Conservation (phyloP, 2,113 vertebrate genomes). For the Burhinus oedicnemus region DNA sequence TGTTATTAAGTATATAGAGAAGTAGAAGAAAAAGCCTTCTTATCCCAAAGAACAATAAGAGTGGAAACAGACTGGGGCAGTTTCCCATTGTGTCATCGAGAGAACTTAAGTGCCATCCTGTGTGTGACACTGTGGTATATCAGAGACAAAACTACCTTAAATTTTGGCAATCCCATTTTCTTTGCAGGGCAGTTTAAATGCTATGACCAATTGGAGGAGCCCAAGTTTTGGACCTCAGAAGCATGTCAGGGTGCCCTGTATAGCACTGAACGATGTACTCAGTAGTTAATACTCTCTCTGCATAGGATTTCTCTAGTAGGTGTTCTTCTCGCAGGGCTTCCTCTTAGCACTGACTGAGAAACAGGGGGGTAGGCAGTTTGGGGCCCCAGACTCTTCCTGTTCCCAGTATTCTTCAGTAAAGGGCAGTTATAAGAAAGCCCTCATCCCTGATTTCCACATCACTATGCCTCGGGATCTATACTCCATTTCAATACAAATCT, state of each 20-base stretch:
- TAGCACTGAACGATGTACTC: background rate
- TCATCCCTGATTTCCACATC: background rate
- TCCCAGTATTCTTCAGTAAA: background rate
- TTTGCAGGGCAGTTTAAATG: background rate
- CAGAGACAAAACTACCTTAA: background rate
- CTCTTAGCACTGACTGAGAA: background rate
- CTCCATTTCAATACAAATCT: constrained; percentile 25
- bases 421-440: background rate
- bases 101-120: background rate
- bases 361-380: background rate
- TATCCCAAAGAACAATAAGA: background rate
- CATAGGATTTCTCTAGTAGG: background rate
- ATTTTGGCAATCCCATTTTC: background rate
- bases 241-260: background rate
- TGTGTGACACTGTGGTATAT: background rate
- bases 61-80: background rate
- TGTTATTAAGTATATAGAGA: background rate
- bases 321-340: background rate
- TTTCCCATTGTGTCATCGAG: background rate
- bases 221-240: background rate
- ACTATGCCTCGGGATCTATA: constrained; percentile 1
- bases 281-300: background rate
- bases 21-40: background rate
- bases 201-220: background rate
- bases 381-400: background rate